Evolutionary conservation across 1,140 invertebrate genomes (phyloP).

Genomic region (Harpegnathos saltator): DNA sequence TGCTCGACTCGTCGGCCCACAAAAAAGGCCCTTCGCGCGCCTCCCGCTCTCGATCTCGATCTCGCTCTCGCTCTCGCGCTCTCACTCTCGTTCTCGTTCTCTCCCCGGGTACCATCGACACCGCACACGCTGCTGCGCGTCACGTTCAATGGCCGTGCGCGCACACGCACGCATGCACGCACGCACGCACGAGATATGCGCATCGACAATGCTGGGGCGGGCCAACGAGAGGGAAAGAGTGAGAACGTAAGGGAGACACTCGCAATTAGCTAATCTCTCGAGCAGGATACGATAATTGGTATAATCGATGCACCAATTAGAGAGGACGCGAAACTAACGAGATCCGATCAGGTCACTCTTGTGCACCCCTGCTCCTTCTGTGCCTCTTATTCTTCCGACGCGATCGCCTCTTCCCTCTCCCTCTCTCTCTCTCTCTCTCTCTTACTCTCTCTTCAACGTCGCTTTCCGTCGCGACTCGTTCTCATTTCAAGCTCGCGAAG

Average conservation of each 20-base stretch:
- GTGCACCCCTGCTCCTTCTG: constrained; percentile 12
- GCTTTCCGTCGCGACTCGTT: constrained; percentile 32
- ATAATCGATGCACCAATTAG: constrained; percentile 82
- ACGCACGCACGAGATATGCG: constrained; percentile 51
- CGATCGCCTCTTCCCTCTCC: too few relatives aligned
- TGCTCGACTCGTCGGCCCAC: constrained; percentile 21
- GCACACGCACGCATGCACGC: constrained; percentile 60
- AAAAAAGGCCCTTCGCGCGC: constrained; percentile 55
- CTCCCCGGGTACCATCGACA: constrained; percentile 61
- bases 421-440: background rate
- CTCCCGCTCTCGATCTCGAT: background rate
- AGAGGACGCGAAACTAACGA: constrained; percentile 78
- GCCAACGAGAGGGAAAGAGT: constrained; percentile 44
- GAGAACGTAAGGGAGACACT: constrained; percentile 59
- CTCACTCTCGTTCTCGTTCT: background rate
- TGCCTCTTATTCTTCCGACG: background rate
- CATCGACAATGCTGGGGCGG: constrained; percentile 46
- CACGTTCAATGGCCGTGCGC: constrained; percentile 73
- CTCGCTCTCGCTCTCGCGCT: too few relatives aligned
- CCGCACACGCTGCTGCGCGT: constrained; percentile 62
- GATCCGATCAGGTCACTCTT: constrained; percentile 72
- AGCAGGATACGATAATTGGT: constrained; percentile 81
- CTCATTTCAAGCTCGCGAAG: constrained; percentile 1
- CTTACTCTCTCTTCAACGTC: too few relatives aligned
- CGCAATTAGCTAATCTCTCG: constrained; percentile 82